Conservation (phyloP, 2,888 invertebrate genomes). For the Catonia carolina region DNA sequence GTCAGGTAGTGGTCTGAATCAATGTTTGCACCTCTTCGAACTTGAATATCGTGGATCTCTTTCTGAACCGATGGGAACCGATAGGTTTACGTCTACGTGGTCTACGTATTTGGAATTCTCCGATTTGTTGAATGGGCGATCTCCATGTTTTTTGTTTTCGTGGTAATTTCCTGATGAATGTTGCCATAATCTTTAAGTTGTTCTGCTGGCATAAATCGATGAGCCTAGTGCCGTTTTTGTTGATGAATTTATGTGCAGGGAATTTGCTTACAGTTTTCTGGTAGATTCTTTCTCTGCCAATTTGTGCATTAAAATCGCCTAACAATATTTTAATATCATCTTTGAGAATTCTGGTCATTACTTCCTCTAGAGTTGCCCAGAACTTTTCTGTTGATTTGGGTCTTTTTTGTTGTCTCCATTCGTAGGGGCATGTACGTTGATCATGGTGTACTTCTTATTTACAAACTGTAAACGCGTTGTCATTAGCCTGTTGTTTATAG, state of each 20-base stretch:
- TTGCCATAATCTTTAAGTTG: conserved; percentile 9
- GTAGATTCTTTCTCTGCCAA: conserved; percentile 17
- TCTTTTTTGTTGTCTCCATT: conserved; percentile 18
- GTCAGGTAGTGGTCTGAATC: conserved; percentile 9
- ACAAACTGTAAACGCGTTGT: conserved; percentile 7
- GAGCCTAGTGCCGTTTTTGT: conserved; percentile 14
- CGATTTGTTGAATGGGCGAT: conserved; percentile 7
- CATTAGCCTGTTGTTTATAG: conserved; percentile 17
- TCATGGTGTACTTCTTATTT: conserved; percentile 21
- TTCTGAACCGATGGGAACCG: no score
- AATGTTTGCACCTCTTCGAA: conserved; percentile 15
- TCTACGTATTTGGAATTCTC: neutral
- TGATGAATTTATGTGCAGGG: conserved; percentile 12
- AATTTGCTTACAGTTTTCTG: conserved; percentile 8
- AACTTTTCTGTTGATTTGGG: conserved; percentile 2
- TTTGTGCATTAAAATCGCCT: conserved; percentile 3
- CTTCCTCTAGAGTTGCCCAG: conserved; percentile 8
- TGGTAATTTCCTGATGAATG: neutral
- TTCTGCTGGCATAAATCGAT: conserved; percentile 12
- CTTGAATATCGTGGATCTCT: conserved; percentile 13
- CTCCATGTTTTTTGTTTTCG: conserved; percentile 15
- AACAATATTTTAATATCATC: conserved; percentile 15
- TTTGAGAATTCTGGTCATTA: conserved; percentile 13
- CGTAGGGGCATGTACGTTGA: conserved; percentile 19
- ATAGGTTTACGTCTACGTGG: no score